Percentiles rank a stretch among this genome's conserved stretches.
Evolutionary conservation across 2,113 vertebrate species (phyloP).

Genomic region (Malurus elegans): DNA sequence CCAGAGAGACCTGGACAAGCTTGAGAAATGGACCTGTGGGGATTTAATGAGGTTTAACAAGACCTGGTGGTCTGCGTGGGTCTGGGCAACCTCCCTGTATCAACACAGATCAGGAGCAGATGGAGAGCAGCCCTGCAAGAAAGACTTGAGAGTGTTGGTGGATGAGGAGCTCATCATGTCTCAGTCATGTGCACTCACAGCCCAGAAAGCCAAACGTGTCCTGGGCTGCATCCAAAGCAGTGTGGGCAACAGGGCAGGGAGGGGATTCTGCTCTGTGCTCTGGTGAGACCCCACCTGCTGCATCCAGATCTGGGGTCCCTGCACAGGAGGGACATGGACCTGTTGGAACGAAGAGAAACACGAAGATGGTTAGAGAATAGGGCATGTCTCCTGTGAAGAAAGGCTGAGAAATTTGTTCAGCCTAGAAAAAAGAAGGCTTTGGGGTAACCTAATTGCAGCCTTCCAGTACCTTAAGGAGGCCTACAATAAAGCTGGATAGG

Average conservation of each 20-base stretch:
- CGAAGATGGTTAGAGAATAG: accelerated
- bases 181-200: background rate
- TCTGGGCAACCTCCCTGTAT: accelerated
- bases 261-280: background rate
- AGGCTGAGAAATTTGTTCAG: background rate
- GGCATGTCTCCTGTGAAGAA: too few relatives aligned
- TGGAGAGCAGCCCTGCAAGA: background rate
- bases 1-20: background rate
- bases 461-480: background rate
- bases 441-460: too few relatives aligned
- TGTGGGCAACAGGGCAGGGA: background rate
- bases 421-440: background rate
- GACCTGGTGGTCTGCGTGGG: background rate
- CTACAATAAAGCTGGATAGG: background rate
- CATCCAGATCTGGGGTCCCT: background rate
- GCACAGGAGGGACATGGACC: background rate
- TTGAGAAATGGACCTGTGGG: background rate
- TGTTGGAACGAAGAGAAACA: accelerated
- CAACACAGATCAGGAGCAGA: background rate
- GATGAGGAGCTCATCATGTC: background rate
- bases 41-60: background rate
- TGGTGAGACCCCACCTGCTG: background rate
- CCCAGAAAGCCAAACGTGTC: accelerated
- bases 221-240: background rate
- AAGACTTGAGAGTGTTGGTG: accelerated